Conservation (phyloP, 2,888 invertebrate genomes). For the Hypsopygia costalis region DNA sequence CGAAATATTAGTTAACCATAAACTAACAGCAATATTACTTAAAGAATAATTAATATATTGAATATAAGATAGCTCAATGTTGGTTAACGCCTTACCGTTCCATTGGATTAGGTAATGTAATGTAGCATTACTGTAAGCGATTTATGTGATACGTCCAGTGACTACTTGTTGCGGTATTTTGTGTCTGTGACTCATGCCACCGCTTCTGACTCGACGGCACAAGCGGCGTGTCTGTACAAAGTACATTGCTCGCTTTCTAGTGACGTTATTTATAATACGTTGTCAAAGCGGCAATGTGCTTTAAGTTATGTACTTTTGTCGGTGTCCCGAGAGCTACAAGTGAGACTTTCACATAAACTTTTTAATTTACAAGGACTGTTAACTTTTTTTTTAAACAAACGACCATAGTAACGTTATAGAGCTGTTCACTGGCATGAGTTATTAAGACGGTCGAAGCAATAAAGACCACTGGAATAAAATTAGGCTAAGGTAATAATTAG, state of each 20-base stretch:
- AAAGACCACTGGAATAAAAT: conserved; percentile 59
- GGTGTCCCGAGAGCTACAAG: no score
- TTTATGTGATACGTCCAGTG: conserved; percentile 79
- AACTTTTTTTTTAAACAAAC: not conserved
- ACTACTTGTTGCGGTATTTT: conserved; percentile 16
- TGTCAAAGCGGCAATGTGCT: no score
- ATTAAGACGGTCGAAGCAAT: conserved; percentile 24
- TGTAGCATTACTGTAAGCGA: conserved; percentile 59
- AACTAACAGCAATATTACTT: conserved; percentile 79
- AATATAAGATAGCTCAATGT: conserved; percentile 79
- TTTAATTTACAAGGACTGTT: no score
- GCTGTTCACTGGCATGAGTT: conserved; percentile 36
- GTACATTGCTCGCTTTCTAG: no score
- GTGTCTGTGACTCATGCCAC: conserved; percentile 31
- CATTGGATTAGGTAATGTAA: conserved; percentile 76
- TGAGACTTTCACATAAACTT: no score
- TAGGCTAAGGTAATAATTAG: conserved; percentile 76
- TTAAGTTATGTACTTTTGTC: no score
- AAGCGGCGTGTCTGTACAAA: no score
- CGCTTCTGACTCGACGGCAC: not conserved
- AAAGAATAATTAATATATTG: conserved; percentile 72
- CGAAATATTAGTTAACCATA: conserved; percentile 63
- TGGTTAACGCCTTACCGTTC: conserved; percentile 73
- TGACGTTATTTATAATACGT: no score
- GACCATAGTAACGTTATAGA: conserved; percentile 1